phyloP scores from a whole-genome alignment of 92 coral and sea anemone genomes.

The Actinernus sp. region DNA sequence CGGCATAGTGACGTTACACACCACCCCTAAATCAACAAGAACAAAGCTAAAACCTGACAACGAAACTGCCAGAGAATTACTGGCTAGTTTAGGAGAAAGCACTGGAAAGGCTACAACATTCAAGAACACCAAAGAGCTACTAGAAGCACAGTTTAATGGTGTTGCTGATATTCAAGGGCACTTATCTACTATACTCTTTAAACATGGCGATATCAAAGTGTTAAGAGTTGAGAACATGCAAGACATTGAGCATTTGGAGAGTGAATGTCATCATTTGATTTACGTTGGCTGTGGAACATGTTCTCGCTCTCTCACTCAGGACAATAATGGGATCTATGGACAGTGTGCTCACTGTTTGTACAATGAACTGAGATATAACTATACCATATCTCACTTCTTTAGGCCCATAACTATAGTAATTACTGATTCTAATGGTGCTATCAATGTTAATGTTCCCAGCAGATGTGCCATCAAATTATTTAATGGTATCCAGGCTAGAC shows the following conservation, averaged over 20 bases:
- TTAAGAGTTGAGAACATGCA: slow-evolving; percentile 18
- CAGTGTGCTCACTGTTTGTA: slow-evolving; percentile 79
- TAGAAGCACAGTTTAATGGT: slow-evolving; percentile 78
- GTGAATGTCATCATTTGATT: slow-evolving; percentile 34
- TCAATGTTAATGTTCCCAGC: slow-evolving; percentile 41
- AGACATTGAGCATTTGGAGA: slow-evolving; percentile 15
- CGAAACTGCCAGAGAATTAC: slow-evolving; percentile 14
- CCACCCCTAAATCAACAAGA: slow-evolving; percentile 86
- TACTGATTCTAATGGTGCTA: not conserved
- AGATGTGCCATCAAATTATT: slow-evolving; percentile 57
- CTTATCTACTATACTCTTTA: slow-evolving; percentile 46
- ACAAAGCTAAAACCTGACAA: slow-evolving; percentile 45
- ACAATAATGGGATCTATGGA: slow-evolving; percentile 75
- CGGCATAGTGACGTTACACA: slow-evolving; percentile 59
- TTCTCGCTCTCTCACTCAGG: slow-evolving; percentile 70
- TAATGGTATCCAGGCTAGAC: slow-evolving; percentile 49
- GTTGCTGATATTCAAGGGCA: slow-evolving; percentile 55
- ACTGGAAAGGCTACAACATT: slow-evolving; percentile 29
- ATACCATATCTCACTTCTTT: slow-evolving; percentile 57
- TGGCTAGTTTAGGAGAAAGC: slow-evolving; percentile 10
- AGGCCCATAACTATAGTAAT: slow-evolving; percentile 26
- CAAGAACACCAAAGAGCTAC: slow-evolving; percentile 47
- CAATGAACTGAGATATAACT: slow-evolving; percentile 46
- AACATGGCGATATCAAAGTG: slow-evolving; percentile 12
- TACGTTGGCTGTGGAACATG: slow-evolving; percentile 88